Evolutionary conservation across 2,113 vertebrate genomes (phyloP).

Genomic region (Speoplatyrhinus poulsoni): DNA sequence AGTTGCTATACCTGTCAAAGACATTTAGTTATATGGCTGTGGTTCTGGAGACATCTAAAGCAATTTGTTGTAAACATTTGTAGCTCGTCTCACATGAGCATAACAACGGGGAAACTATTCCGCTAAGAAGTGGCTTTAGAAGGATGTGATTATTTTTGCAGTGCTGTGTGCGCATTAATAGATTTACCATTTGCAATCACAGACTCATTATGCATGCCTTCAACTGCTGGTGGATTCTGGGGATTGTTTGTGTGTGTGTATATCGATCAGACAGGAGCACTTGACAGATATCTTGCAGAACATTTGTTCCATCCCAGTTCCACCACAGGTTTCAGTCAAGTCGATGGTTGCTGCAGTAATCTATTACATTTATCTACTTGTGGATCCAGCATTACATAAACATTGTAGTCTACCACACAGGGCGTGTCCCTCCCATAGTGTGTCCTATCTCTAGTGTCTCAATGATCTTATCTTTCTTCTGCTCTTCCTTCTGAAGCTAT

Average conservation of each 20-base stretch:
- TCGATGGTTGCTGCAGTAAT: too few species aligned
- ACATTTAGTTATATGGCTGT: slow-evolving; percentile 43
- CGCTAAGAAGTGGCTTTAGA: background rate
- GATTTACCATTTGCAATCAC: background rate
- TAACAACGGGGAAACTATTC: slow-evolving; percentile 28
- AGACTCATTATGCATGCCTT: slow-evolving; percentile 10
- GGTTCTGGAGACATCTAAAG: slow-evolving; percentile 38
- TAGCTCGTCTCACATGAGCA: slow-evolving; percentile 40
- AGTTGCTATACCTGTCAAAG: slow-evolving; percentile 38
- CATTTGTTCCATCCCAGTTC: too few species aligned
- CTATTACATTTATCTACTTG: too few species aligned
- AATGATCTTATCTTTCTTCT: too few species aligned
- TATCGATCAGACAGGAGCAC: background rate
- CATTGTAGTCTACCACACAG: too few species aligned
- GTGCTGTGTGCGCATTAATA: slow-evolving; percentile 11
- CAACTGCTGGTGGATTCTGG: background rate
- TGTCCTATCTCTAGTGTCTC: too few species aligned
- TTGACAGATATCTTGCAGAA: too few species aligned
- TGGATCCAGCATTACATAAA: too few species aligned
- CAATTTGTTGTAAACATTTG: slow-evolving; percentile 39
- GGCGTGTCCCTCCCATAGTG: too few species aligned
- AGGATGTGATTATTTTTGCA: slow-evolving; percentile 27
- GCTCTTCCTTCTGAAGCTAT: too few species aligned
- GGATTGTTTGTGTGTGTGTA: background rate
- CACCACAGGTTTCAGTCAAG: too few species aligned